Conservation (phyloP, 2,888 invertebrate genomes). For the Polia nebulosa region DNA sequence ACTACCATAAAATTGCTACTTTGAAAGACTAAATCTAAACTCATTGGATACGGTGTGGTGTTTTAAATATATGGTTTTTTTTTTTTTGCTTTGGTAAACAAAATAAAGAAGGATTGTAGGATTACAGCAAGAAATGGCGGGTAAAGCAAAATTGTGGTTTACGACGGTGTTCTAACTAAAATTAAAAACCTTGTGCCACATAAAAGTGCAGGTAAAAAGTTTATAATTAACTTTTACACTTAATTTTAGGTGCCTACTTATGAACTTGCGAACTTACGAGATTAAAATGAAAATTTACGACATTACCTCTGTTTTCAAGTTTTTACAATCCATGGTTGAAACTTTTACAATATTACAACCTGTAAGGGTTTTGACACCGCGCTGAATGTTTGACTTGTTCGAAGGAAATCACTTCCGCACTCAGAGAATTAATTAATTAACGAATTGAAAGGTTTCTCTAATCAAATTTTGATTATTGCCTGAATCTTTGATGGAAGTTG, state of each 20-base stretch:
- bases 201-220: conserved; percentile 4
- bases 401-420: conserved; percentile 40
- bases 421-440: conserved; percentile 42
- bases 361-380: conserved; percentile 25
- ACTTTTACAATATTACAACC: conserved; percentile 41
- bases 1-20: neutral
- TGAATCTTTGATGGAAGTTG: conserved; percentile 30
- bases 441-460: conserved; percentile 39
- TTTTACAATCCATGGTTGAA: conserved; percentile 22
- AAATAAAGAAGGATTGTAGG: neutral
- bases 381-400: conserved; percentile 27
- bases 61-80: conserved; percentile 4
- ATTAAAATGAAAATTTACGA: conserved; percentile 15
- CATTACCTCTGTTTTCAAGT: conserved; percentile 12
- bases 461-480: conserved; percentile 31
- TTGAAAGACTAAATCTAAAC: neutral
- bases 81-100: neutral
- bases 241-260: conserved; percentile 15
- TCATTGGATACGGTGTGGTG: neutral
- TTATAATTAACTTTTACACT: conserved; percentile 29
- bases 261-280: conserved; percentile 18
- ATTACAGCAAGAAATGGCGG: neutral
- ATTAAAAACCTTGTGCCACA: neutral
- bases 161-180: neutral
- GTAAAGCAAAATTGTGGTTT: neutral